A percentile compares a stretch with the other conserved stretches of the same genome.
These are phyloP conservation scores for Cryptops parisi DNA, from an alignment of 2,888 invertebrate species.

Conservation along the genomic window DNA sequence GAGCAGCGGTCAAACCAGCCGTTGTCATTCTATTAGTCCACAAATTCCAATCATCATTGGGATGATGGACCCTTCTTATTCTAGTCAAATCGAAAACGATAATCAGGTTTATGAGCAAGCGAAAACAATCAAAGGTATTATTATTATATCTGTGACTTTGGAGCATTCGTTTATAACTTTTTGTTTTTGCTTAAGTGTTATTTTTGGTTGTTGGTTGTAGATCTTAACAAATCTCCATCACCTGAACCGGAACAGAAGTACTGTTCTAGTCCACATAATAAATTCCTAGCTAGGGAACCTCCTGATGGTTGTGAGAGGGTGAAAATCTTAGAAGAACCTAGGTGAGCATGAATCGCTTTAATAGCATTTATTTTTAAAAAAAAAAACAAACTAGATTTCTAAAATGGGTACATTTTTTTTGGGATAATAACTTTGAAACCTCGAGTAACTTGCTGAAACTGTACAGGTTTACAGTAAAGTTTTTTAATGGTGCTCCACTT, in stretches of 20 bases:
- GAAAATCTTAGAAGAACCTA: conserved; percentile 46
- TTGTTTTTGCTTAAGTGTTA: not conserved
- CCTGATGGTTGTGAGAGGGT: conserved; percentile 80
- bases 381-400: no score
- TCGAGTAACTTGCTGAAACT: no score
- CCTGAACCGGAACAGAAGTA: conserved; percentile 24
- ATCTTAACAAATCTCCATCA: conserved; percentile 19
- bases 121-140: not conserved
- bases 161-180: not conserved
- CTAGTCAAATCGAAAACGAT: conserved; percentile 36
- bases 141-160: no score
- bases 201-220: conserved; percentile 7
- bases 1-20: conserved; percentile 22
- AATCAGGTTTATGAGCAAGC: not conserved
- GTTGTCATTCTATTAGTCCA: conserved; percentile 47
- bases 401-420: no score
- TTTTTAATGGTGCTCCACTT: no score
- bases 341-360: conserved; percentile 29
- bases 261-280: conserved; percentile 68
- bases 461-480: no score
- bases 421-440: no score
- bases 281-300: conserved; percentile 69
- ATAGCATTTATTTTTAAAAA: no score
- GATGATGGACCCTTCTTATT: conserved; percentile 43
- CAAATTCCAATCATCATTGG: conserved; percentile 39